Base-by-base conservation (phyloP, 2,888 invertebrate species). In the Aquatica leii region DNA sequence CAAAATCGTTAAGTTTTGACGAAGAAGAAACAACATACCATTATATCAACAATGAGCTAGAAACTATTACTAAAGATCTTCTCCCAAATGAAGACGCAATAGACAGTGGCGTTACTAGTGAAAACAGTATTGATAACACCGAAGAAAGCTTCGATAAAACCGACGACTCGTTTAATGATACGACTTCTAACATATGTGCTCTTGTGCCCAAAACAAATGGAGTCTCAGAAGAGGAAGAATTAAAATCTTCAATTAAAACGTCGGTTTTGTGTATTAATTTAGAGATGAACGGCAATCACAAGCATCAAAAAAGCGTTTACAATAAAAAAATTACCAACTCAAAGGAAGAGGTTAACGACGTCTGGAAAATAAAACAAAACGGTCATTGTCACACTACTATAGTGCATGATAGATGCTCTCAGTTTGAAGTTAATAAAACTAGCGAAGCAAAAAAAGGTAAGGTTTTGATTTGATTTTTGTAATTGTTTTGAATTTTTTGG, bases 1-100 rank as follows among this genome's bases (percentile, higher is more conserved):
- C 77, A 5, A 81, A 81, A 68, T 85, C 85, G 84, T 80, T 82
- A n/a, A 84, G 85, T 37, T 66, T 86, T 15, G 82, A 84, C 64
- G 85, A 85, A 68, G 84, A 85, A 73, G 81, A 82, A 53, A 77
- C 78, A 49, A 77, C 21, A 31, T 37, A 60, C 9, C 8, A 17
- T 18, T 43, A 43, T 8, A 43, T 17, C 9, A n/a, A 46, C 9
- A 20, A 18, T 18, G 46, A 46, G 6, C 24, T 24, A 6, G 24
- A 24, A 24, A 24, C 24, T 24, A n/a, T n/a, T n/a, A n/a, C n/a
- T n/a, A n/a, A n/a, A n/a, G n/a, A n/a, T n/a, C n/a, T n/a, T n/a
- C n/a, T n/a, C n/a, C n/a, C n/a, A n/a, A n/a, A n/a, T n/a, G n/a
- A n/a, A n/a, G n/a, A n/a, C n/a, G n/a, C n/a, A n/a, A 6, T 24